Base-by-base conservation (phyloP, 1,140 invertebrate species). In the Thaumetopoea pityocampa region DNA sequence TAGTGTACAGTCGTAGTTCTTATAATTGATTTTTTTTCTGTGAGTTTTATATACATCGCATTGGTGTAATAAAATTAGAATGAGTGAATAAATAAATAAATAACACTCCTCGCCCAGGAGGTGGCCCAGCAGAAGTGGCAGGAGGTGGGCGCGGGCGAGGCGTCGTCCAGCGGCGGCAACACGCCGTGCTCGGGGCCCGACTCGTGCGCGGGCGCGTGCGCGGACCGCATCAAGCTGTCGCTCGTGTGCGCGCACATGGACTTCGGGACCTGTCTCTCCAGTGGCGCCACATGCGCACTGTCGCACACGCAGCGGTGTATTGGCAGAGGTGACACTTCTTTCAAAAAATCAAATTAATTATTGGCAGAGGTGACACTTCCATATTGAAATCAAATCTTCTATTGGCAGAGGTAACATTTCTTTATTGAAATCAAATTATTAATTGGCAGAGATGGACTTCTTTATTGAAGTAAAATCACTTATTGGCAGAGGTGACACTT, bases 261-360 rank as follows among this genome's bases (percentile, higher is more conserved):
- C 58, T 52, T 65, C 26, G 77, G 79, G 26, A 44, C 57, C 14
- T 86, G 81, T 29, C 52, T 73, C 0, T 5, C 67, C 8, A 44
- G 48, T 5, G 53, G 20, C 1, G 57, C 59, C 37, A 82, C 83
- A 0, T 86, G 84, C 48, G 81, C 84, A 11, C 65, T 86, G 5
- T 74, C 68, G 0, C 71, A 80, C 43, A 44, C 67, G 19, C 78
- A 77, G 11, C 60, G 84, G 7, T 86, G 81, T 38, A 76, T 86
- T 14, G 83, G 78, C 2, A 58, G 76, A 68, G 83, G 83, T 85
- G 26, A 47, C 46, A 19, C 23, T 1, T 14, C n/a, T n/a, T n/a
- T n/a, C n/a, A n/a, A n/a, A n/a, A n/a, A n/a, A n/a, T n/a, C n/a
- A n/a, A n/a, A n/a, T n/a, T n/a, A n/a, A n/a, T n/a, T n/a, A n/a